Conservation (phyloP, 2,113 vertebrate genomes). For the Archilochus colubris region DNA sequence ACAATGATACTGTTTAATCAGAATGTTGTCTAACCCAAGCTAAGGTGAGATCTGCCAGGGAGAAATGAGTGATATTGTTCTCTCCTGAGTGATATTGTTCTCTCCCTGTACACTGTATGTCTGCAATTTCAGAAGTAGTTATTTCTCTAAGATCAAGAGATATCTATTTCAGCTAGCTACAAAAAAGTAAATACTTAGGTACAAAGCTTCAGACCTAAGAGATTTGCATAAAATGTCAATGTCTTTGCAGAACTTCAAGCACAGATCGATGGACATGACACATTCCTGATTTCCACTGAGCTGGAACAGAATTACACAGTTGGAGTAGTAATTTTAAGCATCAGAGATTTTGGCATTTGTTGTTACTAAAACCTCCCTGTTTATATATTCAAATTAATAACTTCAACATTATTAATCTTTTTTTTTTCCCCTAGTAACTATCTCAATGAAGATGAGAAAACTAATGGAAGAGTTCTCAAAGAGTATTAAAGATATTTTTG, state of each 20-base stretch:
- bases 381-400: neutral
- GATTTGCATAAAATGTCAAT: neutral
- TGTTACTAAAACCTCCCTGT: neutral
- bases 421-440: neutral
- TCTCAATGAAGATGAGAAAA: neutral
- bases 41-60: neutral
- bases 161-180: neutral
- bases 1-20: neutral
- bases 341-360: neutral
- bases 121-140: neutral
- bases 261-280: neutral
- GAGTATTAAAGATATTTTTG: neutral
- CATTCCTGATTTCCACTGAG: neutral
- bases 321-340: neutral
- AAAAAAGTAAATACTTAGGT: neutral
- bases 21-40: neutral
- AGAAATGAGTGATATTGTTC: neutral
- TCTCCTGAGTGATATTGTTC: neutral
- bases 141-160: neutral
- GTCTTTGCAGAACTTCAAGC: neutral
- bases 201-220: neutral
- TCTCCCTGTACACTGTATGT: neutral
- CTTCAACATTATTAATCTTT: neutral
- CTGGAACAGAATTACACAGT: neutral
- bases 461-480: neutral